phyloP scores from a whole-genome alignment of 2,888 invertebrate species.

The Diadromus collaris region DNA sequence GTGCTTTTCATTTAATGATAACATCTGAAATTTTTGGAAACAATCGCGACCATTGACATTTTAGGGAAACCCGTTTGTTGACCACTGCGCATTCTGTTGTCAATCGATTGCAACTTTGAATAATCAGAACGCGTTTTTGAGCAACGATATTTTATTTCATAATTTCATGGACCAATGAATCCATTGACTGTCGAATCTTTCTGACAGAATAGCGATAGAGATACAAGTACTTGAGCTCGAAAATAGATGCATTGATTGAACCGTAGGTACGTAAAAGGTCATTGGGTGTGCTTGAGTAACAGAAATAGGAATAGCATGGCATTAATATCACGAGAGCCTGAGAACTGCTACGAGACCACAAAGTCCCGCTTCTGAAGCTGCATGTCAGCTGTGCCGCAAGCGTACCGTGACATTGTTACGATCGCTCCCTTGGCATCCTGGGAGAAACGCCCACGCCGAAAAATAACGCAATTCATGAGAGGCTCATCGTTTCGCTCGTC shows the following conservation, averaged over 20 bases:
- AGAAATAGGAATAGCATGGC: neutral
- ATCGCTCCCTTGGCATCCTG: slow-evolving; percentile 31
- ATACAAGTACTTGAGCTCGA: slow-evolving; percentile 35
- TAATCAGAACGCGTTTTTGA: neutral
- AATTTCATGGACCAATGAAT: slow-evolving; percentile 20
- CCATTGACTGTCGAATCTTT: slow-evolving; percentile 2
- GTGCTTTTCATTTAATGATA: no score
- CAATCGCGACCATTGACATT: neutral
- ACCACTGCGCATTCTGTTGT: neutral
- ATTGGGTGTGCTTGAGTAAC: slow-evolving; percentile 18
- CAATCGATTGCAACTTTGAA: slow-evolving; percentile 27
- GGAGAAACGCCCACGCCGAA: slow-evolving; percentile 51
- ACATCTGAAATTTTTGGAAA: no score
- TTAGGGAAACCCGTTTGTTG: neutral
- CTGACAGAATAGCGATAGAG: slow-evolving; percentile 27
- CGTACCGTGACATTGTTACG: slow-evolving; percentile 26
- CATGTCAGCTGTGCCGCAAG: slow-evolving; percentile 15
- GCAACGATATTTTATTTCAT: slow-evolving; percentile 33
- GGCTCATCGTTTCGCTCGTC: slow-evolving; percentile 4
- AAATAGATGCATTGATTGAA: slow-evolving; percentile 13
- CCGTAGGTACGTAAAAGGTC: slow-evolving; percentile 47
- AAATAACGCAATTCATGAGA: slow-evolving; percentile 39
- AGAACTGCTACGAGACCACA: slow-evolving; percentile 7
- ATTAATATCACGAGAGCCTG: slow-evolving; percentile 28
- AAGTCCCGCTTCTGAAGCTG: slow-evolving; percentile 33